phyloP scores from a whole-genome alignment of 2,113 vertebrate species.

The Pycnonotus jocosus region DNA sequence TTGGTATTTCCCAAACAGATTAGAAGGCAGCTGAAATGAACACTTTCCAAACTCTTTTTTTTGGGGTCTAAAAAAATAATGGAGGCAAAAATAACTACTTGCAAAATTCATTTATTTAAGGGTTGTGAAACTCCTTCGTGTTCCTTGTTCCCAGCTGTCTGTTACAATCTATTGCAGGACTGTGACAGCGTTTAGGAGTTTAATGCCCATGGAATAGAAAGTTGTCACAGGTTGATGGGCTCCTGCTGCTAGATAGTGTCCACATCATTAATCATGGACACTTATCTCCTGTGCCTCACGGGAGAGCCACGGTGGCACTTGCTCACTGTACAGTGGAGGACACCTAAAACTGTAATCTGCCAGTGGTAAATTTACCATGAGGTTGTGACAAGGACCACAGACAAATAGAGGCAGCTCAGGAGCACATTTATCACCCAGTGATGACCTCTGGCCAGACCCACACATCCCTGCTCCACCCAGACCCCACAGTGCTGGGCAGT shows the following conservation, averaged over 20 bases:
- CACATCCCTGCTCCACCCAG: neutral
- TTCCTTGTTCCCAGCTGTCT: neutral
- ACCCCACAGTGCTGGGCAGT: rapidly evolving
- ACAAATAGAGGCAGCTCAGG: neutral
- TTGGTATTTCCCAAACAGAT: neutral
- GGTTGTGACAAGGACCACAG: conserved; percentile 1
- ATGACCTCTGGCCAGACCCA: neutral
- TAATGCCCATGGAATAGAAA: conserved; percentile 53
- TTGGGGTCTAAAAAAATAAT: neutral
- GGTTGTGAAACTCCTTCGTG: neutral
- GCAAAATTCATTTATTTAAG: neutral
- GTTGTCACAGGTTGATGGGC: conserved; percentile 56
- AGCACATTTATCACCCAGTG: neutral
- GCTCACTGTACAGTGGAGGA: conserved; percentile 9
- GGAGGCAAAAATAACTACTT: neutral
- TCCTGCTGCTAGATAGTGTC: conserved; percentile 52
- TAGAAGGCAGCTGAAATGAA: neutral
- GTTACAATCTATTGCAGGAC: neutral
- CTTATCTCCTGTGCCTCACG: conserved; percentile 18
- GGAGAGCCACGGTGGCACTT: neutral
- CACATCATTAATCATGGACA: conserved; percentile 54
- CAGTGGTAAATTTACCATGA: conserved; percentile 40
- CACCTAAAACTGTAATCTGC: conserved; percentile 5
- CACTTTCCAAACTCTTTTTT: neutral
- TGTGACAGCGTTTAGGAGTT: conserved; percentile 46